These are phyloP conservation scores for Lasioglossum morio DNA, from an alignment of 2,888 invertebrate genomes.

Conservation along the genomic window DNA sequence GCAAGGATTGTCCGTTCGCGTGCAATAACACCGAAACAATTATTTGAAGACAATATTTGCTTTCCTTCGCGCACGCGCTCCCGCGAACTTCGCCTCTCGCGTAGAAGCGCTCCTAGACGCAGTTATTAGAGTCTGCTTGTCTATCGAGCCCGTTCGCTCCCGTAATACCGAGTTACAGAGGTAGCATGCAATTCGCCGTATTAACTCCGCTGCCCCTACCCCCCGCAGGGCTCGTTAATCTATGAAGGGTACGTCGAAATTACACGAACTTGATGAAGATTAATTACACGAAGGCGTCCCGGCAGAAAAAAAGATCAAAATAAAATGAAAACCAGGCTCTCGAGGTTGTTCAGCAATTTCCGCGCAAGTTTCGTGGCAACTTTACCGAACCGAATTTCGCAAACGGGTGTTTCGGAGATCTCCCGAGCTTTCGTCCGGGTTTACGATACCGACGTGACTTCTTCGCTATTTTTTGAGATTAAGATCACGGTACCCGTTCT, in stretches of 20 bases:
- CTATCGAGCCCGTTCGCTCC: conserved; percentile 29
- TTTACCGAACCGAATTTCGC: background rate
- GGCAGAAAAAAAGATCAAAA: background rate
- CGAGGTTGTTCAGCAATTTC: background rate
- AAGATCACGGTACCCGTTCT: background rate
- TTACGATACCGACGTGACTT: conserved; percentile 3
- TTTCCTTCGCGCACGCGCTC: conserved; percentile 38
- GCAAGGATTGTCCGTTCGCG: background rate
- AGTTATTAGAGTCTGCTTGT: conserved; percentile 56
- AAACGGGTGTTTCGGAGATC: background rate
- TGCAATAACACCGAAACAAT: conserved; percentile 53
- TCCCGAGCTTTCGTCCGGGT: background rate
- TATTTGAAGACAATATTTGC: conserved; percentile 47
- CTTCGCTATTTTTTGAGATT: conserved; percentile 1
- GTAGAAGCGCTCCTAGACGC: conserved; percentile 13
- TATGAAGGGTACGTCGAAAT: conserved; percentile 32
- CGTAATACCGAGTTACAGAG: background rate
- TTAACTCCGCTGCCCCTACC: conserved; percentile 5
- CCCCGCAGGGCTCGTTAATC: conserved; percentile 30
- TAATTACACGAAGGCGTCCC: conserved; percentile 23
- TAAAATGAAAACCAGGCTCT: background rate
- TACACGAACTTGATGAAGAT: conserved; percentile 22
- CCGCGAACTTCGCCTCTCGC: background rate
- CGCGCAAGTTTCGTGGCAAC: background rate
- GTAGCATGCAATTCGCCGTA: background rate